Evolutionary conservation across 2,888 invertebrate species (phyloP), one percentile per base, ranked within the genome.

Genomic region (Graphium colonna): DNA sequence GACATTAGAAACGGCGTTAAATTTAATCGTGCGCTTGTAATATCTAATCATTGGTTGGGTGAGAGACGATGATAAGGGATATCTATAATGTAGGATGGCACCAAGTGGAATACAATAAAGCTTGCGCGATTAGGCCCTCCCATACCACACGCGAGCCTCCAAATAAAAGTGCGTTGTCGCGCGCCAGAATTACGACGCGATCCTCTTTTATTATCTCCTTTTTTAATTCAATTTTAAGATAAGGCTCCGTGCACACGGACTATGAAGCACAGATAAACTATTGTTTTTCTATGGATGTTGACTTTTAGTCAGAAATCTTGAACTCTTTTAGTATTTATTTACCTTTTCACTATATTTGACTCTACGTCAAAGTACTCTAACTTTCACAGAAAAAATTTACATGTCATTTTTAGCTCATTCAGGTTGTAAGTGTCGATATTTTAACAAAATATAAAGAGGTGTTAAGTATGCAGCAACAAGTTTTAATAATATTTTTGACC

Each of bases 211-310:
- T 82, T 84, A 81, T 85, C 76, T 80, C 77, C 13, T 53, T 54
- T 79, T 87, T 88, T 81, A 84, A 86, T 88, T 87, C 84, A 82
- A 82, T 87, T 86, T 85, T 83, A 86, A 79, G 83, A 86, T 87
- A 82, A 85, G 75, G 79, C 67, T 63, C 67, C 70, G 66, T 75
- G 65, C 72, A 69, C 66, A 63, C 56, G 60, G 75, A 70, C 70
- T 62, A 58, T 7, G 9, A 15, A 40, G 31, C 16, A 16, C 16
- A 15, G 65, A 21, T n/a, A n/a, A n/a, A n/a, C n/a, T n/a, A n/a
- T n/a, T n/a, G n/a, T n/a, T n/a, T n/a, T n/a, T n/a, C n/a, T n/a
- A n/a, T n/a, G n/a, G n/a, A n/a, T n/a, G n/a, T n/a, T n/a, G n/a
- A n/a, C n/a, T n/a, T n/a, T n/a, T n/a, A n/a, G n/a, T n/a, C n/a